Conservation (phyloP, 2,113 vertebrate species). For the Campylomormyrus tamandua region DNA sequence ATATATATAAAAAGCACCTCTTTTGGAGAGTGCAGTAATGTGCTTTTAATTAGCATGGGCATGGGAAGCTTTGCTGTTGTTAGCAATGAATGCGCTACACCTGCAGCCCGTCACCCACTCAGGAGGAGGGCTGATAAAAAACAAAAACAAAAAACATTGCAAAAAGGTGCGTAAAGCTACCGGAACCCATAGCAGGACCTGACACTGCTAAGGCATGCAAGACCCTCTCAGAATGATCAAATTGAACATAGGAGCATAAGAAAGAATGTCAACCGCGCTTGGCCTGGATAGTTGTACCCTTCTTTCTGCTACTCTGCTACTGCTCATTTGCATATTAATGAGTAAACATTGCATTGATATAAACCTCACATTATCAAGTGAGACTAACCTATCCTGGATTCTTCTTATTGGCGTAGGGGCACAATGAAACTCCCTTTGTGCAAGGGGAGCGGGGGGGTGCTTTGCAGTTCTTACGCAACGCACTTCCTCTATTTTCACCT, state of each 20-base stretch:
- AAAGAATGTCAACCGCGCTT: not conserved
- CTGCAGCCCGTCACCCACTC: not conserved
- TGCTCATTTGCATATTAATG: not conserved
- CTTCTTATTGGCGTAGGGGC: no score
- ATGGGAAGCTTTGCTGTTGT: not conserved
- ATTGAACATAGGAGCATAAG: no score
- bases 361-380: not conserved
- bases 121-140: not conserved
- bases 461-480: not conserved
- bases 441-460: not conserved
- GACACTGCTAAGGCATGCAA: not conserved
- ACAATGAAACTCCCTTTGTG: not conserved
- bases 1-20: not conserved
- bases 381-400: not conserved
- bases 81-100: not conserved
- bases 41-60: conserved; percentile 10
- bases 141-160: not conserved
- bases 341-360: not conserved
- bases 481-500: not conserved
- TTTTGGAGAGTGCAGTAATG: not conserved
- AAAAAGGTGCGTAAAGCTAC: not conserved
- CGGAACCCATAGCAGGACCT: not conserved
- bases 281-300: not conserved
- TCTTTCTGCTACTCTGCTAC: not conserved
- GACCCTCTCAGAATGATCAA: not conserved